Evolutionary conservation across 2,113 vertebrate species (phyloP).

Genomic region (Zosterops japonicus): DNA sequence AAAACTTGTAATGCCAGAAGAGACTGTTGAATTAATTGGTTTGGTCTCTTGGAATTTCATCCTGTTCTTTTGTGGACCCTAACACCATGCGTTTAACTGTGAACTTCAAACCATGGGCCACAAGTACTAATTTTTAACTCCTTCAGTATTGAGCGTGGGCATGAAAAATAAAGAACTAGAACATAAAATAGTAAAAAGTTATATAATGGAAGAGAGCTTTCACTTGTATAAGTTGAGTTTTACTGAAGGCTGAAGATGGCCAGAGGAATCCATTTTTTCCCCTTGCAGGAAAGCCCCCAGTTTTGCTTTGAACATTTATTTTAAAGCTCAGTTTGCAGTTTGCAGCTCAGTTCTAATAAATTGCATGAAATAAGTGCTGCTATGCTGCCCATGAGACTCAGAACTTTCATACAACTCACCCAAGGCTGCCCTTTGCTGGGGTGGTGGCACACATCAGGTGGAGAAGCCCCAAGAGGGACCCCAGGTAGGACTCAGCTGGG

Average conservation of each 20-base stretch:
- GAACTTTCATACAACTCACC: neutral
- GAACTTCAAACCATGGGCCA: neutral
- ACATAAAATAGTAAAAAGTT: neutral
- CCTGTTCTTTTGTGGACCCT: neutral
- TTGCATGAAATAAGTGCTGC: neutral
- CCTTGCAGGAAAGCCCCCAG: neutral
- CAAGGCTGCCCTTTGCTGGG: accelerated
- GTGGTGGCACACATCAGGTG: neutral
- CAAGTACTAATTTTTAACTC: neutral
- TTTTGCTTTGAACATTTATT: neutral
- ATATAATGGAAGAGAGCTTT: neutral
- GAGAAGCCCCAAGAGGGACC: neutral
- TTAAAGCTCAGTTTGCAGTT: neutral
- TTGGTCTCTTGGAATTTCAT: neutral
- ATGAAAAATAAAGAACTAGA: neutral
- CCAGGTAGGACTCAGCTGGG: neutral
- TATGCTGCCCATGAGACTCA: neutral
- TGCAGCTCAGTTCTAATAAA: neutral
- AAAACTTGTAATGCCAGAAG: neutral
- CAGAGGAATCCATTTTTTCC: neutral
- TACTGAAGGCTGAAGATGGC: neutral
- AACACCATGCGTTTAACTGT: neutral
- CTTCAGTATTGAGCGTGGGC: neutral
- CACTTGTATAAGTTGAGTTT: neutral
- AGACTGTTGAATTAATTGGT: neutral